phyloP scores from a whole-genome alignment of 2,113 vertebrate genomes.

The Sprattus sprattus region DNA sequence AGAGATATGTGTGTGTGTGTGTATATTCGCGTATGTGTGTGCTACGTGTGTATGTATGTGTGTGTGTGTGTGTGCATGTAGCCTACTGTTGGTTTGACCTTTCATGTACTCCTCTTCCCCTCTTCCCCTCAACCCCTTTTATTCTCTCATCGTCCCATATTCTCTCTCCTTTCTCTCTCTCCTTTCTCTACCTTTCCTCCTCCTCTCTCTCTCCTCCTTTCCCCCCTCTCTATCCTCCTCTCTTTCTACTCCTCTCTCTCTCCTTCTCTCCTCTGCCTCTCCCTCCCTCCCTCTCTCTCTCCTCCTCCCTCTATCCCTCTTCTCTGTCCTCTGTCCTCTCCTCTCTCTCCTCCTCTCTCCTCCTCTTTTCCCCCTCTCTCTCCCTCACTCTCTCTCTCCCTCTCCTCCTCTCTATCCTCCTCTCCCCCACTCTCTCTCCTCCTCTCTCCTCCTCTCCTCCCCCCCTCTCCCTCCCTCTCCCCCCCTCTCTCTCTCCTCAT shows the following conservation, averaged over 20 bases:
- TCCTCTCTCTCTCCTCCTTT: no score
- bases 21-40: background rate
- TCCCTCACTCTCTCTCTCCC: conserved; percentile 14
- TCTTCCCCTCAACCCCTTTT: background rate
- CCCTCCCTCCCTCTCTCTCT: background rate
- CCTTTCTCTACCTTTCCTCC: no score
- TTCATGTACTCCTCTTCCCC: background rate
- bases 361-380: background rate
- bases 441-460: background rate
- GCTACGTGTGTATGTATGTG: background rate
- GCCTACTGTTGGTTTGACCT: background rate
- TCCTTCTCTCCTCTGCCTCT: background rate
- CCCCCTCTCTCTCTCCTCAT: background rate
- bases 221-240: background rate
- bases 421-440: background rate
- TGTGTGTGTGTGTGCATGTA: background rate
- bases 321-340: background rate
- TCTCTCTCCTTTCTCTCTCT: no score
- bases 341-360: background rate
- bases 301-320: background rate
- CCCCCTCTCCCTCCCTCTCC: background rate
- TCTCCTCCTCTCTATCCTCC: background rate
- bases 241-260: background rate
- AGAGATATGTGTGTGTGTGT: conserved; percentile 72
- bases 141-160: background rate